Evolutionary conservation across 2,888 invertebrate species (phyloP).

Genomic region (Heliconius charithonia): DNA sequence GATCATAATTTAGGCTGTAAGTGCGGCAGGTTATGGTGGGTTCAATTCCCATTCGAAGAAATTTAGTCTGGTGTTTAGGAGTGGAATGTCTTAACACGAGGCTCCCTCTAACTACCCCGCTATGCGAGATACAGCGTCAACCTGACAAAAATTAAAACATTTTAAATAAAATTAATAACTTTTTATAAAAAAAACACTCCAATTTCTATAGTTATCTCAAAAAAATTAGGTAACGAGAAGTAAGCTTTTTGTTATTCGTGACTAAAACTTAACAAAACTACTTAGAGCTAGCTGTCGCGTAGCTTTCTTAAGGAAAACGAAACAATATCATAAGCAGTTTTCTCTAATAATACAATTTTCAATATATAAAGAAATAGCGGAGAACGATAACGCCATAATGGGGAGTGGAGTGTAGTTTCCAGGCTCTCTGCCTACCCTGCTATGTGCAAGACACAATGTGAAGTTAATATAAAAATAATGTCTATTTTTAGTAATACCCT

Average conservation of each 20-base stretch:
- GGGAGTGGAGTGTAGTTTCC: no score
- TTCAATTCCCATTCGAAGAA: no score
- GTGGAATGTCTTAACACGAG: not conserved
- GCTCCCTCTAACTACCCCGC: not conserved
- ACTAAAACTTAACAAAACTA: slow-evolving; percentile 2
- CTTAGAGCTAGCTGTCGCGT: not conserved
- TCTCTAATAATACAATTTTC: not conserved
- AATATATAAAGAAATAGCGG: not conserved
- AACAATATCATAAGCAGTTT: not conserved
- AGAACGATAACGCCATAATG: no score
- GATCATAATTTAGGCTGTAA: no score
- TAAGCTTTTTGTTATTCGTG: not conserved
- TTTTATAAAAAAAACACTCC: not conserved
- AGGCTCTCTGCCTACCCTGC: no score
- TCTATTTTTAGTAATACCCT: no score
- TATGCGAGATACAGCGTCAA: not conserved
- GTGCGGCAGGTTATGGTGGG: no score
- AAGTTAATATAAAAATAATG: no score
- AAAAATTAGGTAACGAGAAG: not conserved
- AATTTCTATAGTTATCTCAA: not conserved
- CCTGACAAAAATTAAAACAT: no score
- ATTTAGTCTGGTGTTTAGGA: not conserved
- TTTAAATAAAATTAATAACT: not conserved
- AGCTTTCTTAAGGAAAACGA: not conserved
- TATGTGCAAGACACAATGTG: no score